Evolutionary conservation across 2,113 vertebrate species (phyloP), one percentile per base, ranked within the genome.

Genomic region (Parus major): DNA sequence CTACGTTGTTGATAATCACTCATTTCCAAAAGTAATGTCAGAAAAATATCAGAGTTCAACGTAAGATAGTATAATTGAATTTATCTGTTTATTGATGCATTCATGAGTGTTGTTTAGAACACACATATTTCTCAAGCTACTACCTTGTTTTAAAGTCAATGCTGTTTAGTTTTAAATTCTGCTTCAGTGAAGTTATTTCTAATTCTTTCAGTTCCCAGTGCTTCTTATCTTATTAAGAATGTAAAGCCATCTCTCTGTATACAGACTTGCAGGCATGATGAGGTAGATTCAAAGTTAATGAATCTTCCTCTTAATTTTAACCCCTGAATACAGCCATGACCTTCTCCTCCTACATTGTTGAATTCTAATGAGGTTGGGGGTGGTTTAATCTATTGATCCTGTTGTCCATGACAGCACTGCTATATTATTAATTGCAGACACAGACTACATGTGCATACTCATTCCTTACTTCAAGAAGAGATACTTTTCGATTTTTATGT

Each of bases 231-330:
- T 82, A 86, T 75, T 93, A 89, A 91, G 56, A 92, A 91, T 88
- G 52, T 79, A 89, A 95, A 92, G 24, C 46, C 81, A 64, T 64
- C 82, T 68, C 49, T 61, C 47, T 42, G 41, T 64, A 25, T 47
- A 70, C 17, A 73, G 53, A 60, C 73, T 92, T 68, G 25, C 46
- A 91, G 22, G 16, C 35, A 73, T 33, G 22, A 88, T 84, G 49
- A 92, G 35, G 22, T 83, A 61, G 72, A 90, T 82, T 83, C 81
- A 79, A 94, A 94, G 66, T 73, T 93, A 95, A 96, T 47, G 57
- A 94, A 91, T 82, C 55, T 92, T 87, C 72, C 28, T 78, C 53
- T 93, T 95, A 82, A 88, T 90, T 93, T 95, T 93, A 96, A 96
- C 73, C 81, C 72, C 75, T 94, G 84, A 88, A 63, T 92, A 78